phyloP scores from a whole-genome alignment of 1,140 invertebrate genomes.

The Macrobrachium rosenbergii region DNA sequence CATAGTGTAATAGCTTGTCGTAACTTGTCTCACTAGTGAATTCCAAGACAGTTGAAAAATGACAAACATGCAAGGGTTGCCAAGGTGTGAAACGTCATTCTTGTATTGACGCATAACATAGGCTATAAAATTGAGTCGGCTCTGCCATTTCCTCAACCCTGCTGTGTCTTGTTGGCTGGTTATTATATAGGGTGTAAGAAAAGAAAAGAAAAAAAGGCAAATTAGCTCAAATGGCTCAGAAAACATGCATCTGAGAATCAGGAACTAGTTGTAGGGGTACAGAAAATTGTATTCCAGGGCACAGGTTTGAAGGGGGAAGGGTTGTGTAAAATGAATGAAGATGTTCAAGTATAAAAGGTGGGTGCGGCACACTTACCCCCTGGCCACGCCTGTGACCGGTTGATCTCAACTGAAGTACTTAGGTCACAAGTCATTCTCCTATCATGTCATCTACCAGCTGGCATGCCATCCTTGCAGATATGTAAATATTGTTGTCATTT shows the following conservation, averaged over 20 bases:
- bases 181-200: constrained; percentile 18
- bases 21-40: too few species aligned
- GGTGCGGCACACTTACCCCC: constrained; percentile 59
- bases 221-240: constrained; percentile 40
- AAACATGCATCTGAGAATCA: constrained; percentile 12
- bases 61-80: constrained; percentile 41
- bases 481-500: constrained; percentile 65
- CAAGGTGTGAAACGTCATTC: constrained; percentile 24
- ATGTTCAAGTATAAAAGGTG: constrained; percentile 41
- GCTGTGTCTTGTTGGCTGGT: constrained; percentile 49
- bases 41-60: background rate
- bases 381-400: constrained; percentile 58
- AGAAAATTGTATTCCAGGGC: constrained; percentile 29
- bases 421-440: constrained; percentile 62
- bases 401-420: constrained; percentile 63
- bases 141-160: constrained; percentile 29
- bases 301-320: constrained; percentile 34
- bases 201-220: constrained; percentile 23
- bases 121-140: constrained; percentile 3
- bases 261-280: constrained; percentile 36
- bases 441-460: constrained; percentile 60
- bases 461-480: constrained; percentile 64
- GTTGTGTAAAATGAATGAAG: constrained; percentile 31
- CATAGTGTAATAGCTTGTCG: too few species aligned
- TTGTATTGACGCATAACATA: too few species aligned